Evolutionary conservation across 2,113 vertebrate species (phyloP).

Genomic region (Stegastes partitus): DNA sequence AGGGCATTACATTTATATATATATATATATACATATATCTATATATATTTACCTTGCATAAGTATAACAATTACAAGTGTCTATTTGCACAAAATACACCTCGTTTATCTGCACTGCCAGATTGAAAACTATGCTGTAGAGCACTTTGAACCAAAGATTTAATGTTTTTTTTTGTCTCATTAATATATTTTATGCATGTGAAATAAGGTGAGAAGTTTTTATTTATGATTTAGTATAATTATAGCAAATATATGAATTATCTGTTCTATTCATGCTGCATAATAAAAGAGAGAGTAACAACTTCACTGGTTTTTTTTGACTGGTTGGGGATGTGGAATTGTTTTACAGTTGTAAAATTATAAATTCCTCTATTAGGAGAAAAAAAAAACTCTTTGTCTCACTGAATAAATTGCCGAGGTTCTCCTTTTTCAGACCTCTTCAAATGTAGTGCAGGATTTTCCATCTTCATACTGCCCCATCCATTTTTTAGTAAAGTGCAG

Average conservation of each 20-base stretch:
- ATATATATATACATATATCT: no score
- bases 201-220: conserved; percentile 10
- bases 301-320: conserved; percentile 12
- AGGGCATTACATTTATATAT: not conserved
- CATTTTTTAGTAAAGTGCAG: conserved; percentile 58
- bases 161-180: not conserved
- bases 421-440: not conserved
- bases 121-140: conserved; percentile 30
- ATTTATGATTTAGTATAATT: conserved; percentile 31
- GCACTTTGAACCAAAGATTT: conserved; percentile 62
- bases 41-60: not conserved
- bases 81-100: conserved; percentile 4
- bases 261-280: conserved; percentile 1
- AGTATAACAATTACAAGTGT: not conserved
- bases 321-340: conserved; percentile 8
- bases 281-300: conserved; percentile 29
- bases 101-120: conserved; percentile 35
- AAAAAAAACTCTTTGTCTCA: not conserved
- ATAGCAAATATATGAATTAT: not conserved
- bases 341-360: not conserved
- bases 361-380: not conserved
- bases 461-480: conserved; percentile 30
- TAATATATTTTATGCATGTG: conserved; percentile 38
- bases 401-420: conserved; percentile 4
- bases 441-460: not conserved